Percentiles rank a stretch among this genome's conserved stretches.
phyloP scores from a whole-genome alignment of 64 coral and sea anemone species.

The Actinia equina region DNA sequence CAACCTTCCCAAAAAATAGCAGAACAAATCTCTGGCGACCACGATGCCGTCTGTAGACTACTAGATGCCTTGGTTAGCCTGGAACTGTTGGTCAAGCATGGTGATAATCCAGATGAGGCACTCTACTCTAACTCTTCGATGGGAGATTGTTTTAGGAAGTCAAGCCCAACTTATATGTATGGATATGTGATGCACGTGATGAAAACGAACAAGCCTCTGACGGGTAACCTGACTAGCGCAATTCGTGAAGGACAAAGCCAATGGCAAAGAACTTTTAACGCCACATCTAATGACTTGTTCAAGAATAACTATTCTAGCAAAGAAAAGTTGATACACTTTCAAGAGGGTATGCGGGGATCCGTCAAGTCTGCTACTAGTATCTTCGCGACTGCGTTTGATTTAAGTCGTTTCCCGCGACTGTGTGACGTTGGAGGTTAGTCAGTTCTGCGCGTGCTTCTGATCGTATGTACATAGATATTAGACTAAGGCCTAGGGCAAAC shows the following conservation, averaged over 20 bases:
- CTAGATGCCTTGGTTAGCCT: slow-evolving; percentile 31
- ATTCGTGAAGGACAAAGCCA: slow-evolving; percentile 51
- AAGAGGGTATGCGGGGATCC: slow-evolving; percentile 20
- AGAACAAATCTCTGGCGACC: slow-evolving; percentile 7
- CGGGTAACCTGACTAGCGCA: slow-evolving; percentile 28
- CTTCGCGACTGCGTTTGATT: slow-evolving; percentile 49
- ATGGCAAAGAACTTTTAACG: slow-evolving; percentile 55
- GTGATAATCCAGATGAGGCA: not conserved
- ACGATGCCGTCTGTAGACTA: slow-evolving; percentile 19
- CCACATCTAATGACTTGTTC: slow-evolving; percentile 9
- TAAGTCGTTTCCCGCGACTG: slow-evolving; percentile 13
- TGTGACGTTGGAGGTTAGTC: slow-evolving; percentile 73
- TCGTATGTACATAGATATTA: no score
- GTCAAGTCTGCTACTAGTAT: not conserved
- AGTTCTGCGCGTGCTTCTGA: not conserved
- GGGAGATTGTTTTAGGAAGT: not conserved
- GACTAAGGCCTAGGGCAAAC: no score
- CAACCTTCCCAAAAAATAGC: slow-evolving; percentile 23
- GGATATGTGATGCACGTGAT: not conserved
- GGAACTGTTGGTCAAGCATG: slow-evolving; percentile 31
- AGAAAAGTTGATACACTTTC: slow-evolving; percentile 7
- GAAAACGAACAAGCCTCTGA: slow-evolving; percentile 14
- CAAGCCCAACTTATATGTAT: slow-evolving; percentile 1
- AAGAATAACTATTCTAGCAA: slow-evolving; percentile 20
- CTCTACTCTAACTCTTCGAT: not conserved